Evolutionary conservation across 2,797 vertebrate species (phyloP), one percentile per base, ranked within the genome.

Genomic region (Lepilemur ruficaudatus): DNA sequence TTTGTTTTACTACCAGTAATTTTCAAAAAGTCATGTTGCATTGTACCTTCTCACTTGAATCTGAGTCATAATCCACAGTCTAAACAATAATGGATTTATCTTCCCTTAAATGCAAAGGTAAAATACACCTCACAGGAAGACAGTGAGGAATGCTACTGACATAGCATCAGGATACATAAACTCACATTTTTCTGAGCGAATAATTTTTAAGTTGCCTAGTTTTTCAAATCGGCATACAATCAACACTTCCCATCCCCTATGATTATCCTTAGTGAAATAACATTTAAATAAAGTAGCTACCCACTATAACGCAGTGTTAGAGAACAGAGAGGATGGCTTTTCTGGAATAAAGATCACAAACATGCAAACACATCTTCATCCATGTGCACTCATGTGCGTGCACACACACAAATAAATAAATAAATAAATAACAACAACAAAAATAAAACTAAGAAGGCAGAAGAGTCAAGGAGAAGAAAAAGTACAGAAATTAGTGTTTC

Each of bases 81-180:
- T 80, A 91, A 84, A 86, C 18, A 46, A 95, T 41, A 46, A 43
- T 38, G 91, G 73, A 91, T 85, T 97, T 97, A 96, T 41, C 18
- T 95, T 94, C 87, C 73, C 32, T 91, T 96, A 96, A 97, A 92
- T 82, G 91, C n/a, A 93, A 90, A 78, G 79, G 57, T 80, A 91
- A 97, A 96, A 96, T 89, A 91, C 91, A 96, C 96, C 98, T 98
- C 98, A 98, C 97, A 97, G 61, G 82, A 10, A 97, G 98, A 98
- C 97, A 98, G 98, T 97, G 98, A 98, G 97, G 97, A 98, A 98
- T 98, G 96, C 81, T 97, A 95, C 59, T 95, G 75, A 94, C 89
- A 89, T 30, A 90, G 57, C 65, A 97, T 48, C 94, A 95, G 70
- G 83, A 95, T 86, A 97, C 95, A 90, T 48, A 96, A 97, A 97